phyloP scores from a whole-genome alignment of 2,888 invertebrate genomes.

The Liopterus haemorrhoidalis region DNA sequence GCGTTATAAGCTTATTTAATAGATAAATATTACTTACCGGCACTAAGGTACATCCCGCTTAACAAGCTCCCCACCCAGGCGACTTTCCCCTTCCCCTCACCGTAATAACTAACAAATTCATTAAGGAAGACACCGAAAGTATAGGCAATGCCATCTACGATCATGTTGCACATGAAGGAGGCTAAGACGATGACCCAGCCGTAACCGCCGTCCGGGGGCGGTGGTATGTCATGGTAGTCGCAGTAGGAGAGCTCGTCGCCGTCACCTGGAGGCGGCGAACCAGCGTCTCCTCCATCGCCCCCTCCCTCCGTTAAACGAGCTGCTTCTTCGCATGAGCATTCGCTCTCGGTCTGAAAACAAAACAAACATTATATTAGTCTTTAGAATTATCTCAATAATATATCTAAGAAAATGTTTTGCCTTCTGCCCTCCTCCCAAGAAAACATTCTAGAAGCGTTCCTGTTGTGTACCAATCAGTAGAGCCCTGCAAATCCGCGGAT shows the following conservation, averaged over 20 bases:
- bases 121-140: conserved; percentile 91
- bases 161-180: conserved; percentile 95
- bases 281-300: conserved; percentile 58
- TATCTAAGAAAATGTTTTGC: too few species aligned
- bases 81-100: conserved; percentile 78
- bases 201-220: conserved; percentile 87
- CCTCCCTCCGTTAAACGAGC: conserved; percentile 66
- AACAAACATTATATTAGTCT: too few species aligned
- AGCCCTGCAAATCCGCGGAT: too few species aligned
- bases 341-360: conserved; percentile 82
- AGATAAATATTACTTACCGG: conserved; percentile 57
- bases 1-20: too few species aligned
- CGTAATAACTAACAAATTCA: conserved; percentile 74
- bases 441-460: too few species aligned
- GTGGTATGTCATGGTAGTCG: conserved; percentile 73
- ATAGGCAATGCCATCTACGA: conserved; percentile 98
- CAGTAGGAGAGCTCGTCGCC: conserved; percentile 52
- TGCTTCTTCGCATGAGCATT: conserved; percentile 79
- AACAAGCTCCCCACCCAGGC: conserved; percentile 94
- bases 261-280: conserved; percentile 50
- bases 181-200: conserved; percentile 94
- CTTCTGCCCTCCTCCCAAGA: too few species aligned
- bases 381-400: too few species aligned
- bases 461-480: too few species aligned
- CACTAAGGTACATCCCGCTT: conserved; percentile 91